Base-by-base conservation (phyloP, 2,888 invertebrate species). In the Trypoxylon attenuatum region DNA sequence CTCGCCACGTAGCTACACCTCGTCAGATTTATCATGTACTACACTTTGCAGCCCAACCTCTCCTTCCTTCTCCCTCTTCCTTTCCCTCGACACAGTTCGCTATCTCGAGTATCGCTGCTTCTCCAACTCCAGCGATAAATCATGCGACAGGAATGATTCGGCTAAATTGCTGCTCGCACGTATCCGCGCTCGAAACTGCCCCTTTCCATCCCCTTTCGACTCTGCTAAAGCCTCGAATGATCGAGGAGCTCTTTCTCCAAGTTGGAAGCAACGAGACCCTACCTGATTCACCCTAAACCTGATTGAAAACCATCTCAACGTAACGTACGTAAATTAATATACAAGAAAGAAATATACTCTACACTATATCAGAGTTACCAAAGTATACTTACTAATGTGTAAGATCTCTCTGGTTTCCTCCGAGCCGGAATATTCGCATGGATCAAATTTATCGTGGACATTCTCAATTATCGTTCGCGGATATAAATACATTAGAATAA, bases 111-210 rank as follows among this genome's bases (percentile, higher is more conserved):
- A n/a, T n/a, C n/a, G n/a, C n/a, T n/a, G n/a, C n/a, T n/a, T n/a
- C n/a, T n/a, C n/a, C n/a, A n/a, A n/a, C n/a, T n/a, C 49, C 38
- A 54, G 52, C 42, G 76, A 73, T 82, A 82, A 82, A 84, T 84
- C 82, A 82, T 83, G 82, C 82, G 82, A 79, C 80, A 74, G 76
- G 81, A 83, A 82, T 83, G 84, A 84, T 84, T 84, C 83, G 82
- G 82, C 83, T 82, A 81, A 84, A 84, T 84, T 83, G 83, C 80
- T 81, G 82, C 83, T 82, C 82, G 80, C 81, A 71, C 82, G 81
- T 79, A 80, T 77, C 72, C 73, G 78, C 79, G 74, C 67, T 63
- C 72, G 69, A 74, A 69, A 67, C 74, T 76, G 61, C 65, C 74
- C 63, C 62, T 64, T 47, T 62, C 62, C 56, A 55, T 55, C 65